These are phyloP conservation scores for Limnephilus rhombicus DNA, from an alignment of 2,888 invertebrate species.

Conservation along the genomic window DNA sequence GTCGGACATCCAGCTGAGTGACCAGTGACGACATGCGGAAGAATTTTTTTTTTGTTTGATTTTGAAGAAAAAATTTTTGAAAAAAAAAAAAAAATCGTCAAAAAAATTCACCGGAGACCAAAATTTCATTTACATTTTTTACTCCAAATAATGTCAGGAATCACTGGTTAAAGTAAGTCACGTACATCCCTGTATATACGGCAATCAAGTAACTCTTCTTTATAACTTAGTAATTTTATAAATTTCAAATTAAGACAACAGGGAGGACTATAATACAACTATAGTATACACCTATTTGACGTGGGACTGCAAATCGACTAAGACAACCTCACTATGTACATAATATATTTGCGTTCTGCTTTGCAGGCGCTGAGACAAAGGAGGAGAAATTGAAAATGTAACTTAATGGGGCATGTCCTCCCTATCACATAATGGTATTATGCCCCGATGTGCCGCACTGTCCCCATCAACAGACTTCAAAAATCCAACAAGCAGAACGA, in stretches of 20 bases:
- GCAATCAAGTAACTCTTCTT: too few relatives aligned
- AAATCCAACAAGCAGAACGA: background rate
- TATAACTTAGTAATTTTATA: background rate
- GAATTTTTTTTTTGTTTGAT: too few relatives aligned
- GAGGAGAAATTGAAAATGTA: constrained; percentile 45
- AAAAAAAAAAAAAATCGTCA: too few relatives aligned
- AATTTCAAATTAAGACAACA: background rate
- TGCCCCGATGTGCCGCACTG: background rate
- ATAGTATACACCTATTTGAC: background rate
- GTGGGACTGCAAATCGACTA: constrained; percentile 11
- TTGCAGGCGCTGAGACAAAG: constrained; percentile 32
- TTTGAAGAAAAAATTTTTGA: too few relatives aligned
- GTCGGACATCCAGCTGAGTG: too few relatives aligned
- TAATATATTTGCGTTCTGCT: constrained; percentile 35
- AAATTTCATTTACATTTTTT: too few relatives aligned
- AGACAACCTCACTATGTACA: constrained; percentile 27
- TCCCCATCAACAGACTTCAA: background rate
- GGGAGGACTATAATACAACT: background rate
- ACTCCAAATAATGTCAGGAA: too few relatives aligned
- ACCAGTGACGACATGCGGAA: too few relatives aligned
- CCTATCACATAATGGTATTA: constrained; percentile 43
- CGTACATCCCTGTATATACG: too few relatives aligned
- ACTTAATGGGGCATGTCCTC: constrained; percentile 37
- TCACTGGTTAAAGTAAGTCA: too few relatives aligned
- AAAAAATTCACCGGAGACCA: too few relatives aligned